Evolutionary conservation across 2,888 invertebrate species (phyloP), one percentile per base, ranked within the genome.

Genomic region (Tenthredo mesomela): DNA sequence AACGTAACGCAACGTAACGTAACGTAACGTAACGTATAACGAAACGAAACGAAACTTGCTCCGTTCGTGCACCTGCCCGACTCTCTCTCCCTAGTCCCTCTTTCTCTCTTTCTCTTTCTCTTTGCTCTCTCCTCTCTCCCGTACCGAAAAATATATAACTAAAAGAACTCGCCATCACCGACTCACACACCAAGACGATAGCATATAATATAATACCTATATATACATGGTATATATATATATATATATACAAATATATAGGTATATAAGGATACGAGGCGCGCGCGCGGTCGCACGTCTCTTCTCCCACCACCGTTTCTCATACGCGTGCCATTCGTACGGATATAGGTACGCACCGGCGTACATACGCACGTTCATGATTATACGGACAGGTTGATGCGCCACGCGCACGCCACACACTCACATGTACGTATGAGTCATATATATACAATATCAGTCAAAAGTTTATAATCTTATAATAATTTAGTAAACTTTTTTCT

Each of bases 21-120:
- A 75, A 75, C 25, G 29, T 7, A 47, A 21, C 47, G 77, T 0
- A 89, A 87, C 89, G 88, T 91, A 92, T n/a, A n/a, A n/a, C 88
- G 89, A 87, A 89, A 90, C 89, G 88, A 91, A 92, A 92, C 91
- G 90, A 91, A 92, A 88, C 88, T 37, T 88, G 47, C 70, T 70
- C 37, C 73, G n/a, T 82, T 73, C 86, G 43, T 54, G 67, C 82
- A 73, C 67, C 71, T 67, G 78, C 82, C 65, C 43, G 47, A 82
- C 86, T 86, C 83, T 87, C 85, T 88, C 87, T 78, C 85, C 80
- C 54, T 77, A n/a, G 54, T 71, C 84, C 78, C 84, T 86, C 85
- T 83, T 84, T 40, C 84, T 86, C 88, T 86, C 85, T 86, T 87
- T 85, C 87, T 82, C 82, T 77, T 86, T 85, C 37, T 61, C 61